Evolutionary conservation across 2,888 invertebrate genomes (phyloP).

Genomic region (Drosophila mimica): DNA sequence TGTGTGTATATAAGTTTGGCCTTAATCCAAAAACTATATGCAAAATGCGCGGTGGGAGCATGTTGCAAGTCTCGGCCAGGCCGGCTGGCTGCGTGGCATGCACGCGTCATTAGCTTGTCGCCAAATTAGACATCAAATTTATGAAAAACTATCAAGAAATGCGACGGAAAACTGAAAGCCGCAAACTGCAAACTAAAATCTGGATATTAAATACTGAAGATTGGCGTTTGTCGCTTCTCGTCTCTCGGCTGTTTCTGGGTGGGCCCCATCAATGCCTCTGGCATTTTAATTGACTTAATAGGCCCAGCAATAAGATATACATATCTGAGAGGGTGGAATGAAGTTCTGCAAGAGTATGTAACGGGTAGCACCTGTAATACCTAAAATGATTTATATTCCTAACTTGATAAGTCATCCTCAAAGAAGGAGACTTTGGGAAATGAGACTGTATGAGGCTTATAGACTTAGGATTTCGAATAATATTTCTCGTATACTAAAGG

Average conservation of each 20-base stretch:
- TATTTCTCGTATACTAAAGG: too few relatives aligned
- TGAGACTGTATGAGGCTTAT: too few relatives aligned
- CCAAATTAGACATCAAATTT: constrained; percentile 62
- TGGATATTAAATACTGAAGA: neutral
- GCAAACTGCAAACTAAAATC: neutral
- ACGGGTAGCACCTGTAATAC: neutral
- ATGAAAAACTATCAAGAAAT: constrained; percentile 59
- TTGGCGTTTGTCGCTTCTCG: neutral
- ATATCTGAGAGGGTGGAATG: neutral
- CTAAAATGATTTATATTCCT: neutral
- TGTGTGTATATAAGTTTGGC: constrained; percentile 50
- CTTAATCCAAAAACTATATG: constrained; percentile 70
- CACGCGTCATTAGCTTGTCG: constrained; percentile 60
- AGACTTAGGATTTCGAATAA: too few relatives aligned
- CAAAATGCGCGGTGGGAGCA: constrained; percentile 46
- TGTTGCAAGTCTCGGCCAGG: neutral
- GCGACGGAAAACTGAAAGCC: constrained; percentile 8
- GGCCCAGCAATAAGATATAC: constrained; percentile 24
- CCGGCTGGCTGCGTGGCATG: constrained; percentile 45
- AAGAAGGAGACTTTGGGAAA: too few relatives aligned
- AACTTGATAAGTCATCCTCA: neutral
- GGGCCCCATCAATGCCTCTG: constrained; percentile 21
- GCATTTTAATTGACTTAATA: constrained; percentile 68
- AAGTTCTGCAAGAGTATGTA: neutral
- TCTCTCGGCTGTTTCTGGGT: constrained; percentile 16